These are phyloP conservation scores for Myzus persicae DNA, from an alignment of 1,140 invertebrate species.

Conservation along the genomic window DNA sequence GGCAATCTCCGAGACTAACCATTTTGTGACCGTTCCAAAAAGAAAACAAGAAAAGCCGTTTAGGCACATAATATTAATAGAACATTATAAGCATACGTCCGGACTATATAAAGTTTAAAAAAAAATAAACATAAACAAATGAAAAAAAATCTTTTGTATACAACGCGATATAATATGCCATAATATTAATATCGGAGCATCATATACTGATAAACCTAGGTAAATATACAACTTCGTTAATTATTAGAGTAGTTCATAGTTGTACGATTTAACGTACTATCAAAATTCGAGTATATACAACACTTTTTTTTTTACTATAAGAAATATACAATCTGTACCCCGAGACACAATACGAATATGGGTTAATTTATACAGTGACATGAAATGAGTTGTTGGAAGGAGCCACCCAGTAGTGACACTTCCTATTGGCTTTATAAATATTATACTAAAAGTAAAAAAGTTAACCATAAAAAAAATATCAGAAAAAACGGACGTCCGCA, in stretches of 20 bases:
- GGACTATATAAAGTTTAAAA: background rate
- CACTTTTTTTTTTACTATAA: too few species aligned
- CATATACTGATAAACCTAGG: too few species aligned
- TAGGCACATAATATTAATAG: slow-evolving; percentile 52
- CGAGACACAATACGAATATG: too few species aligned
- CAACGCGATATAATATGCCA: background rate
- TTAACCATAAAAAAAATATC: background rate
- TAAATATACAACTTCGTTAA: background rate
- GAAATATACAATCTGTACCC: too few species aligned
- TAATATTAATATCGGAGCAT: background rate
- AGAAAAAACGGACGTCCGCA: background rate
- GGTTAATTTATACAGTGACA: too few species aligned
- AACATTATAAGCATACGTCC: slow-evolving; percentile 5
- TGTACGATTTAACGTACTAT: background rate
- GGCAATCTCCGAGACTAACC: slow-evolving; percentile 42
- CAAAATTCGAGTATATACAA: background rate
- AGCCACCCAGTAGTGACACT: too few species aligned
- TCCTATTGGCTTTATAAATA: too few species aligned
- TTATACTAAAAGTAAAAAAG: background rate
- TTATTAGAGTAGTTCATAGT: background rate
- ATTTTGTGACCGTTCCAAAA: slow-evolving; percentile 54
- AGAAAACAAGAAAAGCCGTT: background rate
- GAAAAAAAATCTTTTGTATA: background rate
- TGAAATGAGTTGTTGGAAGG: too few species aligned
- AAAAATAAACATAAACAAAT: background rate